Base-by-base conservation (phyloP, 2,113 vertebrate species). In the Chamaetylas fuelleborni region DNA sequence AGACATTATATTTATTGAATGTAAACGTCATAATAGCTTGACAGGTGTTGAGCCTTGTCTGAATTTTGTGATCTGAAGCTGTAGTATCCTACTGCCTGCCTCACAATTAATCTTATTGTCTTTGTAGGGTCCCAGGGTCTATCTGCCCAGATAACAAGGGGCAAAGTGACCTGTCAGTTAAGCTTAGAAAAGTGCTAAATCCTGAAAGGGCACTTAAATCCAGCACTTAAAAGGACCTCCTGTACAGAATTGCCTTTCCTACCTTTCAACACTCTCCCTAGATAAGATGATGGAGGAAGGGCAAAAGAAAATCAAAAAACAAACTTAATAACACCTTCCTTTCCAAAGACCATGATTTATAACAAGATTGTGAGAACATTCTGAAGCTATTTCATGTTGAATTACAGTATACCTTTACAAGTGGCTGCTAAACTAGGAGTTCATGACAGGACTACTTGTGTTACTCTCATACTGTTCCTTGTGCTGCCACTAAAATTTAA, bases 311-410 rank as follows among this genome's bases (percentile, higher is more conserved):
- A 98, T 97, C 58, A 97, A 97, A 97, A 98, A 97, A 92, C 96
- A 98, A 97, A 98, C 97, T 98, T 98, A 98, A 98, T 98, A 98
- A 97, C 97, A 98, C 93, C 96, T 97, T 98, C 93, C 97, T 95
- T 98, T 97, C 95, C 81, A 93, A 96, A 96, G 72, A 72, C 87
- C 90, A 90, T 98, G 98, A 98, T 98, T 98, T 98, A 98, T 97
- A 98, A 98, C 97, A 97, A 97, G 97, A 97, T 96, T 97, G 97
- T 96, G 95, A 97, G 97, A 97, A 98, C 98, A 97, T 97, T 97
- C 96, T 87, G 97, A 95, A 97, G 96, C 97, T 98, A 98, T 98
- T 98, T 98, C 97, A 98, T 98, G 96, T 98, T 98, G 98, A 98
- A 98, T 98, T 98, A 98, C 98, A 96, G 97, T 97, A 97, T 95